Conservation (phyloP, 2,113 vertebrate species). For the Setophaga petechia region DNA sequence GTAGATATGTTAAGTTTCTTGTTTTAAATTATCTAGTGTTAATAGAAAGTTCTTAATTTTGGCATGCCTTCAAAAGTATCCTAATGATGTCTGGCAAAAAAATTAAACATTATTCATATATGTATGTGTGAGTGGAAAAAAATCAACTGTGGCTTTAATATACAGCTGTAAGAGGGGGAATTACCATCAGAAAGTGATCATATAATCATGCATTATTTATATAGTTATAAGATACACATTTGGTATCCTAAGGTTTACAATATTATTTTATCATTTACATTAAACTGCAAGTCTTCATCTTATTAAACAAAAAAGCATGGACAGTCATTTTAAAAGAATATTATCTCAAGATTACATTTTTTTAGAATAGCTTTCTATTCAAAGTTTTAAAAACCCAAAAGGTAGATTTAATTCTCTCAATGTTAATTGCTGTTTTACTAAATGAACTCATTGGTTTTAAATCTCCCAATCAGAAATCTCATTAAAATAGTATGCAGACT, state of each 20-base stretch:
- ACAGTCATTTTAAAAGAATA: background rate
- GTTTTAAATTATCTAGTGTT: background rate
- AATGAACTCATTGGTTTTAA: constrained; percentile 21
- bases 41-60: background rate
- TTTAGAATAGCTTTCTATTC: background rate
- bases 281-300: constrained; percentile 14
- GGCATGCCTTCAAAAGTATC: background rate
- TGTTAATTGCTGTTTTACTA: constrained; percentile 9
- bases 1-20: background rate
- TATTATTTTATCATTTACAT: constrained; percentile 29
- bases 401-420: background rate
- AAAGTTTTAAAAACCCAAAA: constrained; percentile 19
- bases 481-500: background rate
- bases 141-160: background rate
- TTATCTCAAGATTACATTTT: background rate
- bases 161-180: background rate
- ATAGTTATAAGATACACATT: background rate
- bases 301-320: constrained; percentile 6
- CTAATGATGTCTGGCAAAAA: background rate
- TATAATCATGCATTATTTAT: constrained; percentile 35
- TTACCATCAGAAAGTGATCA: constrained; percentile 39
- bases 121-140: background rate
- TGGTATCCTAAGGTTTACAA: background rate
- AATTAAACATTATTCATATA: constrained; percentile 24
- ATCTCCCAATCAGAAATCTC: background rate